Evolutionary conservation across 23 tunicate species (phyloP).

Genomic region (Corella eumyota): DNA sequence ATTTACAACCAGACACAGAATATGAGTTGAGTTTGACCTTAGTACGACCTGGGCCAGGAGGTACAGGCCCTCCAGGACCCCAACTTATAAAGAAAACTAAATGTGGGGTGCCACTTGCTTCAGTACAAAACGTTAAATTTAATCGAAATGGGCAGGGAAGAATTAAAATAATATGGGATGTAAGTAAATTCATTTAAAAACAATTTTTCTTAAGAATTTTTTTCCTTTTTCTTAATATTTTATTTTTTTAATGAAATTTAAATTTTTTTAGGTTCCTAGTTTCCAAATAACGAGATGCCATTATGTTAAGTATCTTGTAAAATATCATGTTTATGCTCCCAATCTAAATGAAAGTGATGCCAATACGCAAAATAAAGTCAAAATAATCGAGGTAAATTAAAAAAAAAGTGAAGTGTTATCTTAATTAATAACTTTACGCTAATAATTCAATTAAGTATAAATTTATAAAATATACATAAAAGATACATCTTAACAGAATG

Average conservation of each 20-base stretch:
- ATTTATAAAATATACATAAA: too few species aligned
- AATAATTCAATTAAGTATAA: too few species aligned
- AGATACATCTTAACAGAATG: too few species aligned
- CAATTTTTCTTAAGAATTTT: neutral
- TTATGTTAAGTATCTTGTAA: slow-evolving; percentile 33
- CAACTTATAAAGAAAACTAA: slow-evolving; percentile 31
- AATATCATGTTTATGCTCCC: slow-evolving; percentile 29
- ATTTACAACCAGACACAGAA: slow-evolving; percentile 87
- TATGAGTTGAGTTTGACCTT: slow-evolving; percentile 68
- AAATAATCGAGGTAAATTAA: too few species aligned
- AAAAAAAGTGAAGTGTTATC: too few species aligned
- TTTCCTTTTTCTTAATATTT: neutral
- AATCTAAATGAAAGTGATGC: too few species aligned
- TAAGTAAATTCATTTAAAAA: slow-evolving; percentile 8
- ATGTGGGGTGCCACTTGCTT: slow-evolving; percentile 49
- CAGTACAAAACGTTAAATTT: slow-evolving; percentile 25
- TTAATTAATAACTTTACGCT: too few species aligned
- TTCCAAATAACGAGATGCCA: slow-evolving; percentile 61
- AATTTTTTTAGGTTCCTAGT: slow-evolving; percentile 41
- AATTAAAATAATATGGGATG: slow-evolving; percentile 54
- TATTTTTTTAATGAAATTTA: neutral
- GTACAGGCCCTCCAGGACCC: slow-evolving; percentile 76
- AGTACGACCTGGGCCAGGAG: slow-evolving; percentile 81
- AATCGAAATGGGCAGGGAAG: slow-evolving; percentile 19
- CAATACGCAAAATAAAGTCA: too few species aligned